These are phyloP conservation scores for Chrysopa pallens DNA, from an alignment of 1,140 invertebrate genomes.

Conservation along the genomic window DNA sequence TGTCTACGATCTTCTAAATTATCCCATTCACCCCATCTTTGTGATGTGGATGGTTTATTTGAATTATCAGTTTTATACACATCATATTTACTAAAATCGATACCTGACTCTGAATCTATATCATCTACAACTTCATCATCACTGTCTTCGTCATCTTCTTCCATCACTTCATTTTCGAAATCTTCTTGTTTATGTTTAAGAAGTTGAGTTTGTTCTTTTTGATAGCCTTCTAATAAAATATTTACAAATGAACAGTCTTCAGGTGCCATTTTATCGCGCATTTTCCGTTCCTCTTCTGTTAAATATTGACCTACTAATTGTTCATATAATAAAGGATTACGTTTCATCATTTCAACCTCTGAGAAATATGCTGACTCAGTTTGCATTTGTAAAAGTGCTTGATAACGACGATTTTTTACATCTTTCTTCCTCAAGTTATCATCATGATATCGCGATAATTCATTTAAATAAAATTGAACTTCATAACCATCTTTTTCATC, in stretches of 20 bases:
- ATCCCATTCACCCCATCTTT: constrained; percentile 31
- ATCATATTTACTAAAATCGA: constrained; percentile 9
- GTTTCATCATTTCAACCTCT: constrained; percentile 80
- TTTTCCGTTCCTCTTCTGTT: constrained; percentile 50
- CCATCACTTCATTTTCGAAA: constrained; percentile 30
- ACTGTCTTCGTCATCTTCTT: constrained; percentile 26
- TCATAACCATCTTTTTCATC: constrained; percentile 29
- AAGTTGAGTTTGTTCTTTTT: constrained; percentile 29
- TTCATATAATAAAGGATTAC: constrained; percentile 78
- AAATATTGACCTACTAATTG: constrained; percentile 73
- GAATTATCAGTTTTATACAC: constrained; percentile 9
- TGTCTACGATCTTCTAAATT: constrained; percentile 13
- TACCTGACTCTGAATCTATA: constrained; percentile 16
- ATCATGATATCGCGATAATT: constrained; percentile 34
- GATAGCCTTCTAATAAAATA: constrained; percentile 47
- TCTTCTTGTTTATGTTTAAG: constrained; percentile 40
- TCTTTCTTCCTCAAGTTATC: constrained; percentile 31
- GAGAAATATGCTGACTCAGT: constrained; percentile 69
- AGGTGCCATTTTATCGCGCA: constrained; percentile 32
- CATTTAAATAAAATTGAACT: constrained; percentile 35
- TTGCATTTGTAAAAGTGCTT: constrained; percentile 59
- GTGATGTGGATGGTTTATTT: constrained; percentile 2
- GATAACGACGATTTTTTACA: constrained; percentile 63
- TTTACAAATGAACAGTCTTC: constrained; percentile 43
- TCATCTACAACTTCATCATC: constrained; percentile 14